Evolutionary conservation across 2,113 vertebrate species (phyloP).

Genomic region (Trichechus manatus): DNA sequence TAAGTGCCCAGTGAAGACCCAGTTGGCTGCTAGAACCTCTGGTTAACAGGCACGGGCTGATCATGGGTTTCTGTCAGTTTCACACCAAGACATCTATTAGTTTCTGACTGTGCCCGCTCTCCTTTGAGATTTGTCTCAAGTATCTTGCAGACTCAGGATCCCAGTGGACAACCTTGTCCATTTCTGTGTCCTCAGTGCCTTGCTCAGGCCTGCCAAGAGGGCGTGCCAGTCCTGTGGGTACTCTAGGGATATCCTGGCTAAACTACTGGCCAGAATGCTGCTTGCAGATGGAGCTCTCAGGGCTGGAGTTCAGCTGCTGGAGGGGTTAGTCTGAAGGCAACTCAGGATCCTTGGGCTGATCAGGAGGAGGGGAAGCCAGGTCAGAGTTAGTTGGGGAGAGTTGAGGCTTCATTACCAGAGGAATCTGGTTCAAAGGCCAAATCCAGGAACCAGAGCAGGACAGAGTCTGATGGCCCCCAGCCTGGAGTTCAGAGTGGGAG

Average conservation of each 20-base stretch:
- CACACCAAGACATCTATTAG: not conserved
- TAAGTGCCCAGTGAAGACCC: not conserved
- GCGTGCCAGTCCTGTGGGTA: not conserved
- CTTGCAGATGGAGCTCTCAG: not conserved
- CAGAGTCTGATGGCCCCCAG: not conserved
- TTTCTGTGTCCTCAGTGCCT: not conserved
- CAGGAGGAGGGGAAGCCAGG: not conserved
- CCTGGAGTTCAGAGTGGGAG: not conserved
- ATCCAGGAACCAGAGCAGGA: not conserved
- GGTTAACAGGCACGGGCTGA: not conserved
- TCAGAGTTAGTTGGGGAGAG: not conserved
- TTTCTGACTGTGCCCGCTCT: slow-evolving; percentile 13
- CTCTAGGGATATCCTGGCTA: not conserved
- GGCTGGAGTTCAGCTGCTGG: not conserved
- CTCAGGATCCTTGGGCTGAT: not conserved
- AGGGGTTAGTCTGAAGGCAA: not conserved
- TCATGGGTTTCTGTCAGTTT: not conserved
- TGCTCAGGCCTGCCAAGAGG: not conserved
- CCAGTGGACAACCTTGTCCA: not conserved
- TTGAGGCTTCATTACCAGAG: not conserved
- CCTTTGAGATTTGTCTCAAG: not conserved
- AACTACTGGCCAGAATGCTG: not conserved
- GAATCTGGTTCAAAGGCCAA: slow-evolving; percentile 4
- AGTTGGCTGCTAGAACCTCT: not conserved
- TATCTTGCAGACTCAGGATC: not conserved